Evolutionary conservation across 2,797 vertebrate genomes (phyloP).

Genomic region (Atherinosoma microstoma): DNA sequence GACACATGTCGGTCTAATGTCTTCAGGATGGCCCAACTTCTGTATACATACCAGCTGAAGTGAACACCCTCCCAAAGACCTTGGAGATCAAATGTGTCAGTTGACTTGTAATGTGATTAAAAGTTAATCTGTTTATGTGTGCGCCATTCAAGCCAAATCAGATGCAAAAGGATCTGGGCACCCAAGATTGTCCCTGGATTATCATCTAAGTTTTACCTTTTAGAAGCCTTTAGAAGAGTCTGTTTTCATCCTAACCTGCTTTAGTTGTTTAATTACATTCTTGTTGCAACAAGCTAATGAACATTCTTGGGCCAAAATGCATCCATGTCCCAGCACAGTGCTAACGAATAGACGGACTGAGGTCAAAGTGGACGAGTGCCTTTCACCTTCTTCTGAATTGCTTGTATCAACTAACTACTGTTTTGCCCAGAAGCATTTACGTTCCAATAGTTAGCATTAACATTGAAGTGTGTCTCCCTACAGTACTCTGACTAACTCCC

Average conservation of each 20-base stretch:
- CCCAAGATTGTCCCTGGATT: background rate
- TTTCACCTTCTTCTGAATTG: constrained; percentile 8
- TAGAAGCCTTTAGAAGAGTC: background rate
- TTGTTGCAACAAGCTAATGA: background rate
- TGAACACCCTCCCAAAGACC: too few relatives aligned
- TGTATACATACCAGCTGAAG: background rate
- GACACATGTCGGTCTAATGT: background rate
- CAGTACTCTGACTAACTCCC: background rate
- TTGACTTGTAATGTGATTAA: background rate
- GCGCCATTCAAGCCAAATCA: background rate
- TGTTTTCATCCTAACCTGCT: background rate
- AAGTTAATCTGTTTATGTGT: background rate
- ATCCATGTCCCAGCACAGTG: constrained; percentile 10
- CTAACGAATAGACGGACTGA: constrained; percentile 9
- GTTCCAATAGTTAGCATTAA: background rate
- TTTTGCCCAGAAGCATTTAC: constrained; percentile 3
- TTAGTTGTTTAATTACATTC: background rate
- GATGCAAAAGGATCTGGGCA: background rate
- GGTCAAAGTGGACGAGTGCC: constrained; percentile 15
- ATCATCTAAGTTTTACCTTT: background rate
- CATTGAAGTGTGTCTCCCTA: background rate
- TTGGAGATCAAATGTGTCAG: background rate
- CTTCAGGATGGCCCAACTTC: background rate
- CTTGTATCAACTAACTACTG: constrained; percentile 1
- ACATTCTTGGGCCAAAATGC: background rate